Conservation (phyloP, 2,113 vertebrate species). For the Recurvirostra avosetta region DNA sequence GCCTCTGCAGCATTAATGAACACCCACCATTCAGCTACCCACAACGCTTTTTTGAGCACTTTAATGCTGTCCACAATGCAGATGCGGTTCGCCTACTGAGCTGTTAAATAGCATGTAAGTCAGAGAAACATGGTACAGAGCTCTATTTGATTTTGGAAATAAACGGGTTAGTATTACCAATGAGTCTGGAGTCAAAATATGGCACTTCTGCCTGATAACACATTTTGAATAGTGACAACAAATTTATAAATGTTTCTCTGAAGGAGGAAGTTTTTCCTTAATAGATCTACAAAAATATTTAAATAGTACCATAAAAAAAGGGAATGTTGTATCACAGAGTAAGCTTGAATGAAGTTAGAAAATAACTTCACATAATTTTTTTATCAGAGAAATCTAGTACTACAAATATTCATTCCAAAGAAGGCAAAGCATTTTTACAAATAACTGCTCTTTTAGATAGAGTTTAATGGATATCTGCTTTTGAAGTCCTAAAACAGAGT, state of each 20-base stretch:
- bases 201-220: neutral
- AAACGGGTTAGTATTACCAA: neutral
- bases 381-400: neutral
- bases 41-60: neutral
- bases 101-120: neutral
- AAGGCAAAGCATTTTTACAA: neutral
- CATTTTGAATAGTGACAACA: neutral
- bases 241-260: neutral
- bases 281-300: neutral
- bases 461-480: neutral
- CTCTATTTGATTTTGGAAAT: neutral
- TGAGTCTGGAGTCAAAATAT: neutral
- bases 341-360: neutral
- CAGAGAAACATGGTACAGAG: neutral
- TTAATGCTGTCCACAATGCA: neutral
- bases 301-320: neutral
- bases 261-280: neutral
- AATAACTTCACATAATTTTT: neutral
- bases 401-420: neutral
- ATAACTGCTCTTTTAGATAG: neutral
- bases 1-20: neutral
- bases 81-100: neutral
- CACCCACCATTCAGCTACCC: neutral
- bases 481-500: neutral
- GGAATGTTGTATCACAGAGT: fast-evolving